Percentiles rank a stretch among this genome's conserved stretches.
phyloP scores from a whole-genome alignment of 2,797 vertebrate species.

The Coregonus suidteri region DNA sequence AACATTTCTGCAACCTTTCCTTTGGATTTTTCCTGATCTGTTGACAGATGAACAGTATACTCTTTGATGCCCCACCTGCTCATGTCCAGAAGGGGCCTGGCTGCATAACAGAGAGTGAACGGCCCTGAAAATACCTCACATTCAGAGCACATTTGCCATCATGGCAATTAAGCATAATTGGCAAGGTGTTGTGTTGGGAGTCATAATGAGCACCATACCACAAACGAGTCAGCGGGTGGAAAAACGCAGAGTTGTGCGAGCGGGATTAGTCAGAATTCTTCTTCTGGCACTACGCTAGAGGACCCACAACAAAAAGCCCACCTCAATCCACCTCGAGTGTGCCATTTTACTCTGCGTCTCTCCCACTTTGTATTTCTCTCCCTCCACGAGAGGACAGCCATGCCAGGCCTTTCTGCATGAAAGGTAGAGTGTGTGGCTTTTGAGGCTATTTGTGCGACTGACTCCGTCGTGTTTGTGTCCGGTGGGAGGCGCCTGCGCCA shows the following conservation, averaged over 20 bases:
- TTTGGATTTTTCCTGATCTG: slow-evolving; percentile 19
- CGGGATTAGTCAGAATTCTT: slow-evolving; percentile 48
- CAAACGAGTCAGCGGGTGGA: slow-evolving; percentile 44
- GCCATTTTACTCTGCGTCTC: slow-evolving; percentile 60
- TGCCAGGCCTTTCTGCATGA: slow-evolving; percentile 58
- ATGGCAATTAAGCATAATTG: slow-evolving; percentile 44
- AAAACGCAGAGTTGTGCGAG: slow-evolving; percentile 48
- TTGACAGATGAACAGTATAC: slow-evolving; percentile 34
- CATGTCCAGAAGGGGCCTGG: slow-evolving; percentile 34
- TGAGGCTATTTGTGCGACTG: no score
- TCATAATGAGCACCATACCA: slow-evolving; percentile 46
- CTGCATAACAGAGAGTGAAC: slow-evolving; percentile 24
- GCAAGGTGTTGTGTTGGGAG: slow-evolving; percentile 42
- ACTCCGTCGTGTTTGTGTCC: slow-evolving; percentile 63
- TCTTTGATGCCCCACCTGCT: slow-evolving; percentile 53
- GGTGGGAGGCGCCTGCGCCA: slow-evolving; percentile 73
- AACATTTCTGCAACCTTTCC: no score
- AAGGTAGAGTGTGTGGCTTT: slow-evolving; percentile 50
- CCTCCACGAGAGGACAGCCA: slow-evolving; percentile 60
- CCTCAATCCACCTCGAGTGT: slow-evolving; percentile 57
- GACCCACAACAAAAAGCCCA: slow-evolving; percentile 58
- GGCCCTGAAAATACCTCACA: slow-evolving; percentile 43
- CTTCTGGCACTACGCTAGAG: slow-evolving; percentile 40
- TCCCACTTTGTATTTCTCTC: slow-evolving; percentile 31
- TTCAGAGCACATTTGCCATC: slow-evolving; percentile 41